A percentile compares a stretch with the other conserved stretches of the same genome.
These are phyloP conservation scores for Atta cephalotes DNA, from an alignment of 1,140 invertebrate genomes.

Conservation along the genomic window DNA sequence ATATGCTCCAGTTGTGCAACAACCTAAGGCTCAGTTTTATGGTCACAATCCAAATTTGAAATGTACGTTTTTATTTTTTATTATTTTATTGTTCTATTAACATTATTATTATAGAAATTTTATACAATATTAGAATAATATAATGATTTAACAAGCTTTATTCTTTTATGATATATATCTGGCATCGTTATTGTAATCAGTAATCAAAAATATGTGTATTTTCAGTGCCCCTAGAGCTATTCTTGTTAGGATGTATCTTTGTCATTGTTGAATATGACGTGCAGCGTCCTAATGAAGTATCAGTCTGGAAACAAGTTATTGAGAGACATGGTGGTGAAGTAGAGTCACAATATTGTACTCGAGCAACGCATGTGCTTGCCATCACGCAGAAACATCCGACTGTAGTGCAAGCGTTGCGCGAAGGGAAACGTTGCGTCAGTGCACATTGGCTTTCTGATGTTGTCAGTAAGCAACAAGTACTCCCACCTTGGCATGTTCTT, in stretches of 20 bases:
- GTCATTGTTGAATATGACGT: constrained; percentile 92
- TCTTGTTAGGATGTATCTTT: constrained; percentile 97
- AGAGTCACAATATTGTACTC: constrained; percentile 92
- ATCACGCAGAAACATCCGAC: constrained; percentile 95
- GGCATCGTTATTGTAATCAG: not conserved
- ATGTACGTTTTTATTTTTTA: constrained; percentile 81
- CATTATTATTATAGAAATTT: not conserved
- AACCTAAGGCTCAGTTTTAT: constrained; percentile 91
- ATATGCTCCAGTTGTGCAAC: constrained; percentile 84
- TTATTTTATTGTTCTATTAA: not conserved
- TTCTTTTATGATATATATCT: not conserved
- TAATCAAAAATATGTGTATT: constrained; percentile 74
- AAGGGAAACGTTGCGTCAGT: constrained; percentile 94
- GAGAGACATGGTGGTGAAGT: constrained; percentile 96
- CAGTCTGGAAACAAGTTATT: constrained; percentile 93
- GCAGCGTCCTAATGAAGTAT: constrained; percentile 88
- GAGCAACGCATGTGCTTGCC: constrained; percentile 97
- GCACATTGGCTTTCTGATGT: constrained; percentile 98
- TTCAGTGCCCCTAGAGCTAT: constrained; percentile 94
- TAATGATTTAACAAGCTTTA: not conserved
- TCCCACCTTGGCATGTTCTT: constrained; percentile 96
- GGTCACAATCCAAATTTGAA: constrained; percentile 95
- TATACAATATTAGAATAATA: constrained; percentile 5
- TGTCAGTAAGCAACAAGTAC: constrained; percentile 92
- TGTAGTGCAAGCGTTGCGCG: constrained; percentile 91